phyloP scores from a whole-genome alignment of 2,888 invertebrate genomes.

The Sthenelais limicola region DNA sequence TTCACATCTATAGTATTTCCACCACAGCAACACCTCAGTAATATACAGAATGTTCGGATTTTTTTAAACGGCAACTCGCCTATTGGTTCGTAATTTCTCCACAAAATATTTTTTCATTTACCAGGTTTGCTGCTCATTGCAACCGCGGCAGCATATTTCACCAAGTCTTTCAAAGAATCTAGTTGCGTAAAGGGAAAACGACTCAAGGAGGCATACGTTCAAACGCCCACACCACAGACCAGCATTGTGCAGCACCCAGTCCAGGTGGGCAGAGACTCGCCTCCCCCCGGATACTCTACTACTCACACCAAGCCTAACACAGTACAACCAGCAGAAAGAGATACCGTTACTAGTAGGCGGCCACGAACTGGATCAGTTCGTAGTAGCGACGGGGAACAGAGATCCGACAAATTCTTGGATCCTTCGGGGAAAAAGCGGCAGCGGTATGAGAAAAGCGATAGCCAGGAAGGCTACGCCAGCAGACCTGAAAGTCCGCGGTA shows the following conservation, averaged over 20 bases:
- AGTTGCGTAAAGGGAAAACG: background rate
- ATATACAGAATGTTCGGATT: too few relatives aligned
- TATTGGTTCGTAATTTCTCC: too few relatives aligned
- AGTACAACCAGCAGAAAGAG: constrained; percentile 2
- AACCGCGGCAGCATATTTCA: constrained; percentile 9
- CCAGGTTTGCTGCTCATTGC: constrained; percentile 6
- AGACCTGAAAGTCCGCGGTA: background rate
- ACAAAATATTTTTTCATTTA: too few relatives aligned
- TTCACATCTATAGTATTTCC: too few relatives aligned
- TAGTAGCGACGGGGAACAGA: too few relatives aligned
- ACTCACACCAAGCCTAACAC: background rate
- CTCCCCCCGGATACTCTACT: background rate
- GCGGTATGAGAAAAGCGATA: too few relatives aligned
- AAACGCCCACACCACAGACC: constrained; percentile 21
- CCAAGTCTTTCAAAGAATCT: constrained; percentile 30
- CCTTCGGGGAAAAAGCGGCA: background rate
- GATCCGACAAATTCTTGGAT: too few relatives aligned
- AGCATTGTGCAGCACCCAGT: constrained; percentile 11
- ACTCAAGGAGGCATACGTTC: constrained; percentile 3
- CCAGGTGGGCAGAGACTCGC: background rate
- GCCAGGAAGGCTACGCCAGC: too few relatives aligned
- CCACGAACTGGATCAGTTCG: too few relatives aligned
- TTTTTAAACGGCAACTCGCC: too few relatives aligned
- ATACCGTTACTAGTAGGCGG: background rate
- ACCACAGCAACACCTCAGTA: too few relatives aligned